Evolutionary conservation across 2,113 vertebrate species (phyloP).

Genomic region (Sterna hirundo): DNA sequence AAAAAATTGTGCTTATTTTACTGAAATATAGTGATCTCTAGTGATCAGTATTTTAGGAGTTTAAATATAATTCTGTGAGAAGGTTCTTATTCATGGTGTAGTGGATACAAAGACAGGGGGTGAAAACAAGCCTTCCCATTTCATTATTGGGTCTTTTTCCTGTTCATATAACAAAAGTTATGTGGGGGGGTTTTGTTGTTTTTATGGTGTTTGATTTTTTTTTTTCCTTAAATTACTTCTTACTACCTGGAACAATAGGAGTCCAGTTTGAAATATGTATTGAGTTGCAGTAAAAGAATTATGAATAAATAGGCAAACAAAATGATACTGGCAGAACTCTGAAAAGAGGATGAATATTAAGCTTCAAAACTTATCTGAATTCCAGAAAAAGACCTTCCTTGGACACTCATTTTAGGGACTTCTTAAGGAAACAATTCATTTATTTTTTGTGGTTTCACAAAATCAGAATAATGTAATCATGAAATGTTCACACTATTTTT

Average conservation of each 20-base stretch:
- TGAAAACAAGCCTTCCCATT: neutral
- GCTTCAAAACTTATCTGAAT: neutral
- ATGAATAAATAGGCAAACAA: neutral
- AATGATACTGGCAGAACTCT: neutral
- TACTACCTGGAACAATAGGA: neutral
- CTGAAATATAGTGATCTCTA: neutral
- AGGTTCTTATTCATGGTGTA: neutral
- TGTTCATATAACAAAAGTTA: neutral
- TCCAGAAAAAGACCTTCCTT: neutral
- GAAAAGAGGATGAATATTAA: neutral
- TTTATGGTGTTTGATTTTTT: neutral
- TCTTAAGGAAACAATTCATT: neutral
- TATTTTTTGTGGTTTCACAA: neutral
- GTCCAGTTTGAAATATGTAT: neutral
- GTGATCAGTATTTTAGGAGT: neutral
- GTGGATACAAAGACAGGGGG: neutral
- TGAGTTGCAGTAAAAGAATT: neutral
- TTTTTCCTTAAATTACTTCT: neutral
- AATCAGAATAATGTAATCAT: neutral
- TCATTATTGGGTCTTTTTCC: neutral
- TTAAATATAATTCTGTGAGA: neutral
- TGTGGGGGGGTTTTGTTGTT: neutral
- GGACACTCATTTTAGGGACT: accelerated
- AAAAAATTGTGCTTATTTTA: neutral
- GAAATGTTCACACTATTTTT: neutral